Percentiles rank a stretch among this genome's conserved stretches.
These are phyloP conservation scores for Zygothrica quintamaculata DNA, from an alignment of 2,888 invertebrate species.

Conservation along the genomic window DNA sequence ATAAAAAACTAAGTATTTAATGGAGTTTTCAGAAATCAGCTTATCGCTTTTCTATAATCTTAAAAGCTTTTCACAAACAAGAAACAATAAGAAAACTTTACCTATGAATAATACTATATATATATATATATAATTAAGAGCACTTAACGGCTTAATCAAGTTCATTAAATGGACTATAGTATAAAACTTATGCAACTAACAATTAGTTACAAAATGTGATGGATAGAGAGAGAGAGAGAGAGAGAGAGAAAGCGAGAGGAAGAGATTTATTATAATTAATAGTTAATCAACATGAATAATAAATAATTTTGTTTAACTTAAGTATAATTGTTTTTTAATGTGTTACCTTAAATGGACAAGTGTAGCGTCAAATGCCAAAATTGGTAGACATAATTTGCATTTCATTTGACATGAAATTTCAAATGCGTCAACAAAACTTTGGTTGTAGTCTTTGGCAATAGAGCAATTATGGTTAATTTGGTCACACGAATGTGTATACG, in stretches of 20 bases:
- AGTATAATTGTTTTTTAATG: too few relatives aligned
- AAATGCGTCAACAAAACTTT: conserved; percentile 48
- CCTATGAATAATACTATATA: background rate
- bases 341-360: too few relatives aligned
- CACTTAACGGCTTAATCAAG: conserved; percentile 3
- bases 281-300: too few relatives aligned
- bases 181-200: too few relatives aligned
- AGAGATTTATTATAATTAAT: too few relatives aligned
- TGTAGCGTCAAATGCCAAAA: conserved; percentile 59
- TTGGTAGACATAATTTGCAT: conserved; percentile 78
- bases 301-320: too few relatives aligned
- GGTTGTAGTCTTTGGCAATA: conserved; percentile 21
- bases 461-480: conserved; percentile 45
- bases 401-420: conserved; percentile 74
- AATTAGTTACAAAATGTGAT: too few relatives aligned
- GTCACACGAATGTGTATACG: conserved; percentile 12
- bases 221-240: too few relatives aligned
- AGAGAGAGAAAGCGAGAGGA: too few relatives aligned
- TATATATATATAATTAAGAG: background rate
- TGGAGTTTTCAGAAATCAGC: conserved; percentile 1
- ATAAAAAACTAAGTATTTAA: background rate
- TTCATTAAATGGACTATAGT: background rate
- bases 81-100: background rate
- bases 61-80: conserved; percentile 24
- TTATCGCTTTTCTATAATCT: conserved; percentile 21